These are phyloP conservation scores for Sabellastarte sp. DNA, from an alignment of 2,888 invertebrate genomes.

Conservation along the genomic window DNA sequence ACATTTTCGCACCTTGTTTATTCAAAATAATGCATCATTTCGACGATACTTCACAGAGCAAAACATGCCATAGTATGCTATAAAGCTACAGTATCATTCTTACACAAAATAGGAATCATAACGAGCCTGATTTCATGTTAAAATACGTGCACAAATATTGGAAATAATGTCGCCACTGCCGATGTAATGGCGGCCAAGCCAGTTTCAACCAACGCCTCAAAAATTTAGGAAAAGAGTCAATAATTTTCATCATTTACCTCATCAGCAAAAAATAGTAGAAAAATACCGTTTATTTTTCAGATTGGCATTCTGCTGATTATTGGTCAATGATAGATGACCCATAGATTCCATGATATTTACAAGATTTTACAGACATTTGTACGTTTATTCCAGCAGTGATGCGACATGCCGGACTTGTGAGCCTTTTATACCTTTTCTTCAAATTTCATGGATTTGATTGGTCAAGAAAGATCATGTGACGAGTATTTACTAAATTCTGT, in stretches of 20 bases:
- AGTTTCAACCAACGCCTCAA: too few relatives aligned
- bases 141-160: neutral
- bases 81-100: too few relatives aligned
- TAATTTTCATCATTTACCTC: too few relatives aligned
- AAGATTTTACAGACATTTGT: neutral
- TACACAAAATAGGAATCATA: too few relatives aligned
- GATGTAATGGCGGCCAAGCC: neutral
- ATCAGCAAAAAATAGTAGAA: neutral
- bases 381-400: neutral
- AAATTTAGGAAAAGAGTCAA: too few relatives aligned
- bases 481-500: neutral
- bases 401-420: slow-evolving; percentile 5
- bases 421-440: slow-evolving; percentile 45
- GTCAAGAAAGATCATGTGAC: slow-evolving; percentile 51
- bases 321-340: neutral
- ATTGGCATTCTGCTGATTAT: neutral
- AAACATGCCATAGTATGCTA: too few relatives aligned
- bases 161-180: neutral
- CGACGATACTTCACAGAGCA: too few relatives aligned
- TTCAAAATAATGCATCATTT: too few relatives aligned
- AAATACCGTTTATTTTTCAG: neutral
- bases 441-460: slow-evolving; percentile 53
- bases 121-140: neutral
- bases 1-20: too few relatives aligned
- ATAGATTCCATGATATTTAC: neutral